Base-by-base conservation (phyloP, 1,140 invertebrate species). In the Hyphantria cunea region DNA sequence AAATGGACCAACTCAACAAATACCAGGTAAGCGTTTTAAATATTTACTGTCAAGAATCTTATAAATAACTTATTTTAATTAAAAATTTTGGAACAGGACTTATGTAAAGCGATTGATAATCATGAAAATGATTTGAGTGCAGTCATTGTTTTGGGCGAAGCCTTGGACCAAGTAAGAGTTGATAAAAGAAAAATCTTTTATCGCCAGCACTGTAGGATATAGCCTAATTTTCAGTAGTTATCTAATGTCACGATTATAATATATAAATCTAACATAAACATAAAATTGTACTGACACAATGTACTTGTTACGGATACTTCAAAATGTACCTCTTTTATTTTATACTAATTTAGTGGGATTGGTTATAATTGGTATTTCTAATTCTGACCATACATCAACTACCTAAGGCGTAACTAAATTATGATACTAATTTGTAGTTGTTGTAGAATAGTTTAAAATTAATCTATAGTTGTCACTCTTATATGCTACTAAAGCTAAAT, bases 1-100 rank as follows among this genome's bases (percentile, higher is more conserved):
- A 99, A 84, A 93, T 96, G 62, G 96, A 98, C 68, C 97, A 98
- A 79, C 91, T 97, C 0, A 94, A 95, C 72, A 97, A 95, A 89
- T 99, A 97, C 89, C 95, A 97, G 94, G 97, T 97, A 92, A 7
- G 47, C 34, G 14, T 14, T 47, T 48, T n/a, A 13, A 12, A 31
- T 42, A 33, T 66, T 48, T 34, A 37, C 8, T 59, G 53, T 66
- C 39, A 48, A 15, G 12, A 31, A 52, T 53, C 60, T 59, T 9
- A 54, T 64, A 78, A 53, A 37, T 64, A 78, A 53, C 31, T 81
- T 41, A 64, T 73, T 60, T 60, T 68, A 70, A 80, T 55, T 69
- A 70, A 70, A 49, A 64, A 68, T 59, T 74, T 82, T 91, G 82
- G 78, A 90, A 92, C 93, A 96, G 95, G 95, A 95, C 86, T 93